Evolutionary conservation across 2,797 vertebrate species (phyloP).

Genomic region (Darevskia nairensis): DNA sequence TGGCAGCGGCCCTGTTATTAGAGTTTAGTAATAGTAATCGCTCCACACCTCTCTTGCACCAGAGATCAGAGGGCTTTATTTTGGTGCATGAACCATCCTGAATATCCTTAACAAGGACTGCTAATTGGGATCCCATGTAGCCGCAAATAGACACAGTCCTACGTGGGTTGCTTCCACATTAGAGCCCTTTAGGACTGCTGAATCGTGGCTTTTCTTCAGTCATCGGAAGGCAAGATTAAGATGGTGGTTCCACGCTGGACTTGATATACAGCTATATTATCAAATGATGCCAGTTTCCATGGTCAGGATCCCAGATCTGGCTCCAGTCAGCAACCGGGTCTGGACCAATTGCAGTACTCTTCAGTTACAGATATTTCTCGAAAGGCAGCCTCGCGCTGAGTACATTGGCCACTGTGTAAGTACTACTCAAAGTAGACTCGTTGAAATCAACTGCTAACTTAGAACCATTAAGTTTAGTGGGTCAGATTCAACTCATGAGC

Average conservation of each 20-base stretch:
- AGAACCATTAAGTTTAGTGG: too few species aligned
- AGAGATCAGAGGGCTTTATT: constrained; percentile 13
- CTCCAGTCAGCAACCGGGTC: too few species aligned
- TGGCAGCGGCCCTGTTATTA: background rate
- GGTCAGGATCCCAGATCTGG: background rate
- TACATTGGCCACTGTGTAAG: too few species aligned
- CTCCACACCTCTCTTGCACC: background rate
- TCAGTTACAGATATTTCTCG: too few species aligned
- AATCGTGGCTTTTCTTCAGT: background rate
- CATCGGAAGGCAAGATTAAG: background rate
- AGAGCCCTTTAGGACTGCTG: background rate
- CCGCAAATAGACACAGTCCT: background rate
- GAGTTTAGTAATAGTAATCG: background rate
- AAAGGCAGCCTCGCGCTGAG: too few species aligned
- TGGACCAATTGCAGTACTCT: too few species aligned
- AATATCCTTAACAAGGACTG: background rate
- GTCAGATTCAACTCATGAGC: too few species aligned
- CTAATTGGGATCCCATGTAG: background rate
- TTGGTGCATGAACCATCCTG: background rate
- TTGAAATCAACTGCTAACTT: too few species aligned
- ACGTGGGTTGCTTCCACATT: background rate
- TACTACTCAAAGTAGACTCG: too few species aligned
- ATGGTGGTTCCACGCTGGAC: background rate
- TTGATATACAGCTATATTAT: background rate
- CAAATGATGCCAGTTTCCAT: too few species aligned